Base-by-base conservation (phyloP, 2,888 invertebrate genomes). In the Chrysodeixis includens region DNA sequence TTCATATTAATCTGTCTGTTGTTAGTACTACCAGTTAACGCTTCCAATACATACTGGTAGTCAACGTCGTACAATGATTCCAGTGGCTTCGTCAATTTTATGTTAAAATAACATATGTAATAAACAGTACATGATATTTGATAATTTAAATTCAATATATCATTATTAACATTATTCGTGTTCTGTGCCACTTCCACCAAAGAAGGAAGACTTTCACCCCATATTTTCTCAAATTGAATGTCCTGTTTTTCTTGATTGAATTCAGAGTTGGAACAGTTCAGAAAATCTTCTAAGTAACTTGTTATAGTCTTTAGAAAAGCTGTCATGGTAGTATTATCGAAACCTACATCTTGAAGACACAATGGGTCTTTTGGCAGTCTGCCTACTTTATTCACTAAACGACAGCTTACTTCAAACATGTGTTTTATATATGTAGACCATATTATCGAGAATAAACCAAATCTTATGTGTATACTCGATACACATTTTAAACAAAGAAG, bases 341-440 rank as follows among this genome's bases (percentile, higher is more conserved):
- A 95, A 12, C 97, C 97, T 26, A 97, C 95, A 74, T 97, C 97
- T 93, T 98, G 98, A 65, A 96, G 93, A 78, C 98, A 98, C 58
- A 98, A 93, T 73, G 97, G 96, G 82, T 98, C 98, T 89, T 98
- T 98, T 0, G 98, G 98, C 58, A 98, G 91, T 88, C 98, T 97
- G 0, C 98, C 98, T 4, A 97, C 96, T 93, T 97, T 98, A 83
- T 97, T 98, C 74, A 97, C 96, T 20, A 98, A 93, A 79, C 97
- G 97, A 69, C 97, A 97, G 22, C 97, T 95, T 1, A 96, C 95
- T 92, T 98, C 97, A 83, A 98, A 96, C 18, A 96, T 95, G 82
- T 97, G 97, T 85, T 97, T 97, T n/a, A 99, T 93, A 84, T 98
- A 98, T 60, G 98, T 97, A 59, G 97, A 97, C 99, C 99, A 99